Conservation (phyloP, 1,140 invertebrate genomes). For the Bombus balteatus region DNA sequence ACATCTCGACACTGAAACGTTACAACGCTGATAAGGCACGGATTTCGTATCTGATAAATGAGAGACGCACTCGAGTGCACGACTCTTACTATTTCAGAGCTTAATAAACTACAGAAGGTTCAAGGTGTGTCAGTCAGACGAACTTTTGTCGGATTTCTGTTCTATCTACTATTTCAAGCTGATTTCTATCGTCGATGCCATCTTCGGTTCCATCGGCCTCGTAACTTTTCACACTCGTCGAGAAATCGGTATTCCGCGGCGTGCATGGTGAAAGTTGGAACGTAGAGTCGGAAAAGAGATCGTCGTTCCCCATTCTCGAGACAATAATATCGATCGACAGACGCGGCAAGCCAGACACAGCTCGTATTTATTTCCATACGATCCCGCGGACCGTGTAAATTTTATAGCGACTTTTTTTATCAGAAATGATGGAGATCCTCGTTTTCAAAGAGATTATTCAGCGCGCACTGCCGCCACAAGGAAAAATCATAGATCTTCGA, state of each 20-base stretch:
- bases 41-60: constrained; percentile 38
- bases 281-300: neutral
- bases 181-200: constrained; percentile 23
- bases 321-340: neutral
- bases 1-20: constrained; percentile 34
- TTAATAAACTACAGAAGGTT: neutral
- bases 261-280: too few relatives aligned
- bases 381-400: neutral
- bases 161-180: neutral
- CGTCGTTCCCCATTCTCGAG: neutral
- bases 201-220: too few relatives aligned
- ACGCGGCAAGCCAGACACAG: neutral
- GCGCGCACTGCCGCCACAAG: neutral
- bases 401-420: neutral
- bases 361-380: neutral
- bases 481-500: neutral
- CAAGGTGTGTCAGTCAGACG: neutral
- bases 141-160: neutral
- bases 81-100: constrained; percentile 4
- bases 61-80: neutral
- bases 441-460: neutral
- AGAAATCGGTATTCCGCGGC: neutral
- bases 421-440: neutral
- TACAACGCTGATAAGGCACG: constrained; percentile 56
- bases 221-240: constrained; percentile 13